Evolutionary conservation across 2,797 vertebrate species (phyloP), one percentile per base, ranked within the genome.

Genomic region (Zalophus californianus): DNA sequence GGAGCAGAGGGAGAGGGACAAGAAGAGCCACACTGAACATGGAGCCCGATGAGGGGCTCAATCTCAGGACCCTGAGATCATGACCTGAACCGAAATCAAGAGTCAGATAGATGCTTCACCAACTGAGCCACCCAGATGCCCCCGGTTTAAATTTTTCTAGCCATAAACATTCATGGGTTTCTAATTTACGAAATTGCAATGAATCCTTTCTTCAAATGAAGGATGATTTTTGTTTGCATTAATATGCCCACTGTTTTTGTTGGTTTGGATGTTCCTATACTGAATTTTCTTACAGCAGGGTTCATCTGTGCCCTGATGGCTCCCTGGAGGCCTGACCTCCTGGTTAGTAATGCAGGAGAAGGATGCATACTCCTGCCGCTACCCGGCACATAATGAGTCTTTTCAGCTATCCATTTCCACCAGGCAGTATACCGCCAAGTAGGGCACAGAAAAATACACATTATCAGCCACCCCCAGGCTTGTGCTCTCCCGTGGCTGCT

Each of bases 111-210:
- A 68, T 21, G n/a, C 66, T 35, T 35, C 8, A 5, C n/a, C 10
- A 18, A 68, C n/a, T 68, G n/a, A 35, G 9, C n/a, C 66, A 68
- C 18, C n/a, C n/a, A 21, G n/a, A 9, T 11, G n/a, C 18, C 16
- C 18, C 66, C 3, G 10, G 66, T 35, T 68, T 35, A 68, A 68
- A 68, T 68, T 20, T 21, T 86, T 84, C 79, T 48, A 41, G 25
- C 80, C 77, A 83, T 68, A 95, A 66, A 94, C 85, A 95, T 77
- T 79, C 54, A n/a, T 56, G 25, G 35, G 35, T 78, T 97, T 29
- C 54, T 91, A 54, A 56, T 60, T 77, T 68, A 93, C 93, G 35
- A 87, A 72, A 83, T 29, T n/a, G 3, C 38, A 11, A 48, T 73
- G 72, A 52, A n/a, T 8, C 56, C 82, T 75, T 84, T 80, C 91